A percentile compares a stretch with the other conserved stretches of the same genome.
Evolutionary conservation across 2,113 vertebrate species (phyloP).

Genomic region (Bubo blakistoni): DNA sequence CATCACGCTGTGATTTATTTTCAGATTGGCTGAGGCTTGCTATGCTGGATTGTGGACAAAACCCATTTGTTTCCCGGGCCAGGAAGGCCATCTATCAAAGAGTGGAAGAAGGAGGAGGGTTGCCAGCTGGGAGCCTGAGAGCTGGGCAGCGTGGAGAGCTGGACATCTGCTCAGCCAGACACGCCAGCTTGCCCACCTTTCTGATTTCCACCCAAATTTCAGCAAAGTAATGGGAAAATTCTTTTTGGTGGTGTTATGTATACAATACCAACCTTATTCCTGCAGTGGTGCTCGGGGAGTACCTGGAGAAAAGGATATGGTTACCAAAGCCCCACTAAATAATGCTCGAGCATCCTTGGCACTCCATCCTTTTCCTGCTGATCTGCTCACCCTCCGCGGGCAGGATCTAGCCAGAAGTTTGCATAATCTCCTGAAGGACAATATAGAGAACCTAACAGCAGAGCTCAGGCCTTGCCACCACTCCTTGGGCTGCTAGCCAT

Average conservation of each 20-base stretch:
- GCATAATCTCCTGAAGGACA: not conserved
- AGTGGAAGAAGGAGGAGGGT: not conserved
- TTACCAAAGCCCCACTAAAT: not conserved
- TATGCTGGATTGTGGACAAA: not conserved
- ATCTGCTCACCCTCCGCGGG: not conserved
- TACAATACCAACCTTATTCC: not conserved
- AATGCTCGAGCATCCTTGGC: not conserved
- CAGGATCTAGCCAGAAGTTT: not conserved
- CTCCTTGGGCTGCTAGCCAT: not conserved
- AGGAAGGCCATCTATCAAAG: not conserved
- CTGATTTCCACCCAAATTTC: not conserved
- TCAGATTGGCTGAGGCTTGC: not conserved
- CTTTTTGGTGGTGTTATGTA: fast-evolving
- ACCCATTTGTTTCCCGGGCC: not conserved
- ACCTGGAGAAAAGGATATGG: not conserved
- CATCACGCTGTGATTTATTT: not conserved
- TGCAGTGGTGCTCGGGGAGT: not conserved
- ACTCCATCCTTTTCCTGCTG: not conserved
- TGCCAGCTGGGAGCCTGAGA: not conserved
- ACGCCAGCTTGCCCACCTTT: not conserved
- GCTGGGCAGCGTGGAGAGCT: not conserved
- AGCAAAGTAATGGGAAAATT: not conserved
- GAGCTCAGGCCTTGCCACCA: not conserved
- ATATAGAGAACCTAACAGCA: not conserved
- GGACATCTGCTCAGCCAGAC: not conserved